Percentiles rank a stretch among this genome's conserved stretches.
Conservation (phyloP, 2,888 invertebrate genomes). For the Urechis unicinctus region DNA sequence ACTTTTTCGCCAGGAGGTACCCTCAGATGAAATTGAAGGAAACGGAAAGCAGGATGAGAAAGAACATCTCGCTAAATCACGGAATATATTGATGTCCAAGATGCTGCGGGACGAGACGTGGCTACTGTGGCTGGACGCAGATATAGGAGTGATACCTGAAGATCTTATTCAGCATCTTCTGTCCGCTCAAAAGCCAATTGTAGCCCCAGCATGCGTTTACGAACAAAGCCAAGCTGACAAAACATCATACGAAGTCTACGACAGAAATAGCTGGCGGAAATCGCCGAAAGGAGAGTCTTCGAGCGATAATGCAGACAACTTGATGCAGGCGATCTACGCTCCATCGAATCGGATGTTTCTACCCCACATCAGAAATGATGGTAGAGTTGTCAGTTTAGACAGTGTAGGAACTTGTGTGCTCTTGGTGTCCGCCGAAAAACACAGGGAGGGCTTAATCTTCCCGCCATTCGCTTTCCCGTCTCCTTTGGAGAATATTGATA, state of each 20-base stretch:
- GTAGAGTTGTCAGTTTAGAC: constrained; percentile 38
- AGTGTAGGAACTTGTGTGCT: constrained; percentile 43
- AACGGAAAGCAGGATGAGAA: too few relatives aligned
- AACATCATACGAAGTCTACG: constrained; percentile 23
- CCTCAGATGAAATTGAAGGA: too few relatives aligned
- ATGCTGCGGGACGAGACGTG: constrained; percentile 28
- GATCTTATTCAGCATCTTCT: constrained; percentile 39
- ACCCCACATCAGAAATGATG: constrained; percentile 32
- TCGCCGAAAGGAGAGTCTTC: constrained; percentile 22
- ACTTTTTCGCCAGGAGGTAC: too few relatives aligned
- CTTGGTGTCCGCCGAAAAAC: constrained; percentile 30
- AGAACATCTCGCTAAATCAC: constrained; percentile 32
- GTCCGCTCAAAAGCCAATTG: constrained; percentile 30
- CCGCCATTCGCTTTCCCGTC: constrained; percentile 32
- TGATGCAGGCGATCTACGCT: constrained; percentile 39
- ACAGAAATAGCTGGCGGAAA: constrained; percentile 43
- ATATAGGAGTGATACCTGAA: constrained; percentile 28
- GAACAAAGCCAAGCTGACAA: constrained; percentile 11
- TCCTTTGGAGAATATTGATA: constrained; percentile 45
- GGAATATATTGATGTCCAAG: constrained; percentile 30
- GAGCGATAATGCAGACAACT: constrained; percentile 18
- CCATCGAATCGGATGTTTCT: constrained; percentile 27
- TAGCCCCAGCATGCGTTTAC: constrained; percentile 33
- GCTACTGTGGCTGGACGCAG: constrained; percentile 43
- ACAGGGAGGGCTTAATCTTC: constrained; percentile 35